Conservation (phyloP, 2,888 invertebrate genomes). For the Acronicta leporina region DNA sequence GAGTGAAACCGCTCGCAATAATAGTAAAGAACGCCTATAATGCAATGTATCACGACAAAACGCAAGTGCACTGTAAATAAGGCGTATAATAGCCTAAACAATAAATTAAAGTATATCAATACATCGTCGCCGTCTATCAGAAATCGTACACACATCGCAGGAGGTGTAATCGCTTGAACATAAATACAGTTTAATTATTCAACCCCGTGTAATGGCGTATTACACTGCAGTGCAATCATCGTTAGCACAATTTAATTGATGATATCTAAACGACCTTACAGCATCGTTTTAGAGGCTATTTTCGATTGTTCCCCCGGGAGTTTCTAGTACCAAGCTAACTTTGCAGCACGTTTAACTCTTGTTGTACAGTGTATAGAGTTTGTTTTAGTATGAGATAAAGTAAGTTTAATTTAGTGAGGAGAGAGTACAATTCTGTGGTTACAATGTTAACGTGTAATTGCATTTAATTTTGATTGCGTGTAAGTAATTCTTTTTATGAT, state of each 20-base stretch:
- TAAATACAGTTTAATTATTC: constrained; percentile 53
- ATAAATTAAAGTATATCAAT: constrained; percentile 4
- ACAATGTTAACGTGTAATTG: constrained; percentile 43
- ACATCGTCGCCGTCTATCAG: constrained; percentile 12
- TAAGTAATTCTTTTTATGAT: constrained; percentile 41
- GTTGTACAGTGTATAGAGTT: constrained; percentile 14
- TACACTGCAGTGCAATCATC: constrained; percentile 51
- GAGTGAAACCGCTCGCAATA: no score
- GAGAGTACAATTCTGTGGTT: constrained; percentile 25
- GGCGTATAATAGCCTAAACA: neutral
- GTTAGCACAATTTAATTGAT: constrained; percentile 49
- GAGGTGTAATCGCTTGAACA: constrained; percentile 38
- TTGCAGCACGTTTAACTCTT: constrained; percentile 15
- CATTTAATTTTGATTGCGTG: constrained; percentile 53
- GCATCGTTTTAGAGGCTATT: constrained; percentile 31
- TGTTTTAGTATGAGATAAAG: constrained; percentile 2
- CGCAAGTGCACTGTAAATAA: no score
- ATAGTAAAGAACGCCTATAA: no score
- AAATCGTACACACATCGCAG: constrained; percentile 22
- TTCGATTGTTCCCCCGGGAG: constrained; percentile 38
- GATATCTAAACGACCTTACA: constrained; percentile 31
- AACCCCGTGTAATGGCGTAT: constrained; percentile 43
- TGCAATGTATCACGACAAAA: no score
- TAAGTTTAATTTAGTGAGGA: constrained; percentile 15
- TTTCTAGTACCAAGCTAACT: constrained; percentile 6